Percentiles rank a stretch among this genome's conserved stretches.
Conservation (phyloP, 2,113 vertebrate genomes). For the Nematolebias whitei region DNA sequence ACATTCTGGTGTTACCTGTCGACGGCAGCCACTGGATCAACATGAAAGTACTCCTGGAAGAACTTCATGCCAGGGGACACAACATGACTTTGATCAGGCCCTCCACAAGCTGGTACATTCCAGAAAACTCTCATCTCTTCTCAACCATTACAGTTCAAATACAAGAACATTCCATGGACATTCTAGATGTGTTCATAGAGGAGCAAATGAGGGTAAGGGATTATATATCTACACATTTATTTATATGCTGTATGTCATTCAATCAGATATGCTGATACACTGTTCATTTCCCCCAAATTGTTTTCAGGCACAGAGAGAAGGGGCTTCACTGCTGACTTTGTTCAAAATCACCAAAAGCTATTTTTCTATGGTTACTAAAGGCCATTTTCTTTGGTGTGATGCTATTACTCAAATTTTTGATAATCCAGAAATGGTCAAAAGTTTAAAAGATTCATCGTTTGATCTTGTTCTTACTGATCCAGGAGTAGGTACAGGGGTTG, state of each 20-base stretch:
- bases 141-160: conserved; percentile 26
- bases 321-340: conserved; percentile 26
- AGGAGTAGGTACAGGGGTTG: conserved; percentile 50
- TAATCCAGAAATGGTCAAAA: conserved; percentile 37
- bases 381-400: conserved; percentile 18
- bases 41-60: conserved; percentile 73
- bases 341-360: conserved; percentile 48
- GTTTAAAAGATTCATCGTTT: conserved; percentile 53
- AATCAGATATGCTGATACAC: not conserved
- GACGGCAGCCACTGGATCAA: conserved; percentile 79
- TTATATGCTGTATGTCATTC: not conserved
- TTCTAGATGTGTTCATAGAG: conserved; percentile 58
- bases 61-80: conserved; percentile 75
- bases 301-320: conserved; percentile 40
- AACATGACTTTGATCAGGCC: conserved; percentile 73
- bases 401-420: conserved; percentile 40
- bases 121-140: conserved; percentile 65
- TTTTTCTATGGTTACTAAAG: not conserved
- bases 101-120: conserved; percentile 71
- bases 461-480: conserved; percentile 79
- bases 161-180: not conserved
- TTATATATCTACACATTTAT: not conserved
- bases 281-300: not conserved
- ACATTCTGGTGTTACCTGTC: conserved; percentile 69
- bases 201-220: conserved; percentile 35